phyloP scores from a whole-genome alignment of 92 coral and sea anemone genomes.

The Porites cylindrica region DNA sequence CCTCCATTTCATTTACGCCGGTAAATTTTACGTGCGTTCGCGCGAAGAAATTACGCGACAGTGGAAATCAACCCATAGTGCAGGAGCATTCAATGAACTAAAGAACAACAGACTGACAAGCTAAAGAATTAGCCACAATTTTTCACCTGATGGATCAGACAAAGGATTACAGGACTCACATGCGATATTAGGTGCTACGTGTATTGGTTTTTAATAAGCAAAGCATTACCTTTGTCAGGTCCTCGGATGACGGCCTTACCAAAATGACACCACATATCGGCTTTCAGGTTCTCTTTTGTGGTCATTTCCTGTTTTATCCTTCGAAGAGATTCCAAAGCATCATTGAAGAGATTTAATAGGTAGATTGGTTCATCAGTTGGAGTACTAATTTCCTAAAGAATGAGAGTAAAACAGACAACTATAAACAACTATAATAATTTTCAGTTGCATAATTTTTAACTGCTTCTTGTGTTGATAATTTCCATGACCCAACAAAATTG shows the following conservation, averaged over 20 bases:
- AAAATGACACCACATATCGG: conserved; percentile 47
- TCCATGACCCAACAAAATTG: too few relatives aligned
- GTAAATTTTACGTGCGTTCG: too few relatives aligned
- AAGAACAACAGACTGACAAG: too few relatives aligned
- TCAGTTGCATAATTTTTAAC: background rate
- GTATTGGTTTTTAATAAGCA: background rate
- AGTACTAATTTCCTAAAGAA: background rate
- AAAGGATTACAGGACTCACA: background rate
- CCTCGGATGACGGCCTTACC: conserved; percentile 6
- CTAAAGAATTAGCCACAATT: too few relatives aligned
- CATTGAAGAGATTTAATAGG: background rate
- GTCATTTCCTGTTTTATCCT: background rate
- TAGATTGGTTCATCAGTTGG: background rate
- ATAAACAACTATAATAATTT: too few relatives aligned
- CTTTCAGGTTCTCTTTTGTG: background rate
- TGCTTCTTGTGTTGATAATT: background rate
- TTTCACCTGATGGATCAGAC: background rate
- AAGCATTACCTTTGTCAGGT: conserved; percentile 7
- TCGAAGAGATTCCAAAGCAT: conserved; percentile 7
- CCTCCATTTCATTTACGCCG: too few relatives aligned
- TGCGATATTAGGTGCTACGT: background rate
- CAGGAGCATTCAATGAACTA: too few relatives aligned
- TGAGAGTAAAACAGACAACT: background rate
- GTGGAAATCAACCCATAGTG: too few relatives aligned
- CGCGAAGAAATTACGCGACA: too few relatives aligned